These are phyloP conservation scores for Cyclophora punctaria DNA, from an alignment of 2,888 invertebrate genomes.

Conservation along the genomic window DNA sequence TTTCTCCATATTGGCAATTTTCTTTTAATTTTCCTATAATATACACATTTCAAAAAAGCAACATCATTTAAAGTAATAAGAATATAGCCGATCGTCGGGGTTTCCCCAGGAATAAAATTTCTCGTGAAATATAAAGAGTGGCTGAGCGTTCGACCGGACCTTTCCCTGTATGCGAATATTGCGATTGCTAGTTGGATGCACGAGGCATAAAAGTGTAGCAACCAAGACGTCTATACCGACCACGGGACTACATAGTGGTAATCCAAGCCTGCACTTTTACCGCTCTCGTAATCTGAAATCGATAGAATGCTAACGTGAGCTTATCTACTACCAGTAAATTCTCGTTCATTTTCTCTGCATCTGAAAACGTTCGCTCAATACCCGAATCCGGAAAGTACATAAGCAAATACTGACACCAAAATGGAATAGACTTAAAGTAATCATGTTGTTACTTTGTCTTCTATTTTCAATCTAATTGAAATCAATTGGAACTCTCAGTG, in stretches of 20 bases:
- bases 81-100: too few relatives aligned
- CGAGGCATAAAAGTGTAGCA: conserved; percentile 1
- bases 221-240: conserved; percentile 1
- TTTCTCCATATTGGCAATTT: too few relatives aligned
- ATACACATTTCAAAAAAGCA: too few relatives aligned
- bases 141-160: conserved; percentile 3
- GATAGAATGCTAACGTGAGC: conserved; percentile 25
- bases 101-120: neutral
- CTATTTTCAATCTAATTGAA: too few relatives aligned
- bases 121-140: conserved; percentile 3
- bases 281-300: conserved; percentile 38
- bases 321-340: neutral
- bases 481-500: too few relatives aligned
- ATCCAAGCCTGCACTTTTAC: conserved; percentile 34
- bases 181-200: conserved; percentile 1
- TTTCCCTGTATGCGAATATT: conserved; percentile 1
- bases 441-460: too few relatives aligned
- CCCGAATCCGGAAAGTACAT: conserved; percentile 1
- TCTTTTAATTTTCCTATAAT: too few relatives aligned
- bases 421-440: too few relatives aligned
- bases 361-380: neutral
- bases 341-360: neutral
- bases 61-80: too few relatives aligned
- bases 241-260: conserved; percentile 16
- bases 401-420: conserved; percentile 1